Evolutionary conservation across 2,888 invertebrate genomes (phyloP), one percentile per base, ranked within the genome.

Genomic region (Athalia cordata): DNA sequence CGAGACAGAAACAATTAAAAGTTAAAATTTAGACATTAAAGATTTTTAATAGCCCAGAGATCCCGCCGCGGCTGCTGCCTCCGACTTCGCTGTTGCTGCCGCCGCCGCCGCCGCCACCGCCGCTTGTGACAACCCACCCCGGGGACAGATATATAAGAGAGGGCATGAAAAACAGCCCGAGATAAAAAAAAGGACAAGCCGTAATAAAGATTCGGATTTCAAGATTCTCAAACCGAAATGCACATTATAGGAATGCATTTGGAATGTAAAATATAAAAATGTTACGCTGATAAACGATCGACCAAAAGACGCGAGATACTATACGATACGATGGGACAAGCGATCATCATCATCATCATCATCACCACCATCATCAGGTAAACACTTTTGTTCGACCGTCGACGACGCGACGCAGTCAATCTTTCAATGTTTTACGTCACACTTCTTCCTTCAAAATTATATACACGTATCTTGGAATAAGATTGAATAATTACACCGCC

Each of bases 11-110:
- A 78, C 78, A 78, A 78, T 78, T 78, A 78, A 78, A 78, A 78
- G 78, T 62, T 70, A 72, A 78, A 78, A 78, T 78, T 78, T 78
- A 78, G 78, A 78, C 78, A 78, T 78, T 72, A 78, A 78, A 78
- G 62, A 72, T 78, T 78, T 78, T 78, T 78, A 78, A 78, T 64
- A 64, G 72, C 62, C 72, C 7, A 59, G 43, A 50, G 29, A 74
- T n/a, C 57, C 50, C n/a, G 13, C 66, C 78, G 78, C 80, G 29
- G 29, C 29, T 29, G 29, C 29, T 29, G 29, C 29, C 29, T 29
- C 29, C 29, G 29, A 78, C 81, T 80, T 79, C 77, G 75, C 80
- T 78, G 77, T 78, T 75, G 78, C 78, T 62, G 62, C 74, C 79
- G 78, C 79, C 78, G 79, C 52, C 57, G n/a, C 70, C 47, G 55